Base-by-base conservation (phyloP, 2,888 invertebrate genomes). In the Lasioglossum malachurum region DNA sequence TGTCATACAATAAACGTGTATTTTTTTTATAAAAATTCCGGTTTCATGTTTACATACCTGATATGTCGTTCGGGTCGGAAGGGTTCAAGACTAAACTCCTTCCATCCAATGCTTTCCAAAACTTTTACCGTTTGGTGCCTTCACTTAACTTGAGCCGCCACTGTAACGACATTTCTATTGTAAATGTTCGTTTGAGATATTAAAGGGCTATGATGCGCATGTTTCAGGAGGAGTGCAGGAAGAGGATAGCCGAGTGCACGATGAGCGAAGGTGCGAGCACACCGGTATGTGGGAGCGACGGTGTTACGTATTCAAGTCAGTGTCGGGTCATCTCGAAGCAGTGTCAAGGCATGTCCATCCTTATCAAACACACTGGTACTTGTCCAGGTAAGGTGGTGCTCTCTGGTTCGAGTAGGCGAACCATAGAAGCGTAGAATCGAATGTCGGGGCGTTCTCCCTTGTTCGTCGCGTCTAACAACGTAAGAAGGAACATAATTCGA, bases 271-370 rank as follows among this genome's bases (percentile, higher is more conserved):
- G 89, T 31, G 90, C 93, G 44, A 94, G 91, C 80, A 90, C 91
- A 73, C 96, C 97, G 0, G 97, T 98, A 71, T 98, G 98, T 94
- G 98, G 98, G 71, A 97, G 97, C 44, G 98, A 99, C 94, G 98
- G 98, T 27, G 96, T 97, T 88, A 98, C 98, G 44, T 99, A 99
- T 96, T 96, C 97, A 71, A 97, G 97, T 87, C 96, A 97, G 88
- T 99, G 99, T 94, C 97, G 97, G 90, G 96, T 98, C 89, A 96
- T 97, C 93, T 96, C 97, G 90, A 97, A 97, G 44, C 97, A 98
- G 94, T 99, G 99, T 94, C 96, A 96, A 89, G 97, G 97, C n/a
- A 96, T 96, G 92, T 96, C 97, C 82, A 96, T 98, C 74, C 96
- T 97, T 80, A 96, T 98, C 82, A 97, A 97, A 89, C 97, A 97